A percentile compares a stretch with the other conserved stretches of the same genome.
Evolutionary conservation across 2,797 vertebrate genomes (phyloP).

Genomic region (Heteromormyrus szaboi): DNA sequence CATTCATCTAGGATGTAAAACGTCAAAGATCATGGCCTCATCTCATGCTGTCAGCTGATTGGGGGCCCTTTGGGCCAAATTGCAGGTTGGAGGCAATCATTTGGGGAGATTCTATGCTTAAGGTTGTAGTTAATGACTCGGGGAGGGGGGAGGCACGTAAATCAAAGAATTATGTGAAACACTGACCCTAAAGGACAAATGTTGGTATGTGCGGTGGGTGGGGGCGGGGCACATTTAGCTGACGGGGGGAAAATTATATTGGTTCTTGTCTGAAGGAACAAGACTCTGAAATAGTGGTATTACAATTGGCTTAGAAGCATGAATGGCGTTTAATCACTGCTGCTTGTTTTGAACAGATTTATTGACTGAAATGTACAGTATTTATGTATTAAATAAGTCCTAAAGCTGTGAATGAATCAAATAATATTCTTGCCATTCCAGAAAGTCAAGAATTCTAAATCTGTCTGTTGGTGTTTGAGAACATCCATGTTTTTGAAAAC

Average conservation of each 20-base stretch:
- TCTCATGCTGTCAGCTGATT: background rate
- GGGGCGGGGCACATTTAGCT: background rate
- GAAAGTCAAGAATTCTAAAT: background rate
- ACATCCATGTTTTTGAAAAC: background rate
- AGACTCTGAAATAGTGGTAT: background rate
- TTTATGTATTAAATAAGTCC: background rate
- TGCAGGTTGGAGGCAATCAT: constrained; percentile 7
- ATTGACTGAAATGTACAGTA: background rate
- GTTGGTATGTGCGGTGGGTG: background rate
- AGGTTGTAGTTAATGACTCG: constrained; percentile 7
- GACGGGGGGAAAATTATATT: background rate
- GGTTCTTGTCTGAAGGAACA: background rate
- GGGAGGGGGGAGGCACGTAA: background rate
- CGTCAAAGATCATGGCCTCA: background rate
- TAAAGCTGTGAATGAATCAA: background rate
- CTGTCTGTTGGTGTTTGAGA: background rate
- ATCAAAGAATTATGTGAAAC: constrained; percentile 21
- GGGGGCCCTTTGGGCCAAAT: background rate
- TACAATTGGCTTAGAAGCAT: background rate
- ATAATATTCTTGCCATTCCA: background rate
- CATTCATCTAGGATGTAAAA: background rate
- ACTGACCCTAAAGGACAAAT: constrained; percentile 15
- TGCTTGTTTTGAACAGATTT: background rate
- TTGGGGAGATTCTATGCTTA: constrained; percentile 10
- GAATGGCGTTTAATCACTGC: background rate